Evolutionary conservation across 2,113 vertebrate genomes (phyloP).

Genomic region (Mellivora capensis): DNA sequence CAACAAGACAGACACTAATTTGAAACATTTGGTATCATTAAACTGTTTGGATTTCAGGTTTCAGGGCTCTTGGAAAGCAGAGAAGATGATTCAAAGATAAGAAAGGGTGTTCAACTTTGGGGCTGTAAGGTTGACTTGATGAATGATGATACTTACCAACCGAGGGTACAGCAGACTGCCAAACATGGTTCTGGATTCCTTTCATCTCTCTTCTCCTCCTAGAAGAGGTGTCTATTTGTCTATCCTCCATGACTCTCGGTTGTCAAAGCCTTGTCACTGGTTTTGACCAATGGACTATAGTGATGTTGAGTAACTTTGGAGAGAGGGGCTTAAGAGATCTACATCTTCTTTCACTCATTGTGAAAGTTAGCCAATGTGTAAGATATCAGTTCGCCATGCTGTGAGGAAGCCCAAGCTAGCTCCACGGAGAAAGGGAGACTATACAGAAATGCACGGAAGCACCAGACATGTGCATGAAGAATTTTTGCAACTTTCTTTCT

Average conservation of each 20-base stretch:
- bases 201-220: neutral
- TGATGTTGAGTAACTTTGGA: neutral
- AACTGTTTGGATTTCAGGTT: conserved; percentile 79
- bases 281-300: neutral
- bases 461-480: neutral
- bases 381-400: neutral
- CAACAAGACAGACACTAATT: conserved; percentile 80
- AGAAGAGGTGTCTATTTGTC: neutral
- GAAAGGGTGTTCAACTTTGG: neutral
- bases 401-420: neutral
- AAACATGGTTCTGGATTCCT: neutral
- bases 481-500: neutral
- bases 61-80: conserved; percentile 39
- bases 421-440: neutral
- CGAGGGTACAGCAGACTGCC: neutral
- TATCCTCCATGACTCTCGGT: neutral
- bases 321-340: neutral
- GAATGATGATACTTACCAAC: neutral
- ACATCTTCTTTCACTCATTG: neutral
- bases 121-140: neutral
- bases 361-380: neutral
- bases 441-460: neutral
- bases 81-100: conserved; percentile 64
- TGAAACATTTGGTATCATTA: conserved; percentile 77
- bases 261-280: neutral